Conservation (phyloP, 2,888 invertebrate genomes). For the Aproaerema taeniolella region DNA sequence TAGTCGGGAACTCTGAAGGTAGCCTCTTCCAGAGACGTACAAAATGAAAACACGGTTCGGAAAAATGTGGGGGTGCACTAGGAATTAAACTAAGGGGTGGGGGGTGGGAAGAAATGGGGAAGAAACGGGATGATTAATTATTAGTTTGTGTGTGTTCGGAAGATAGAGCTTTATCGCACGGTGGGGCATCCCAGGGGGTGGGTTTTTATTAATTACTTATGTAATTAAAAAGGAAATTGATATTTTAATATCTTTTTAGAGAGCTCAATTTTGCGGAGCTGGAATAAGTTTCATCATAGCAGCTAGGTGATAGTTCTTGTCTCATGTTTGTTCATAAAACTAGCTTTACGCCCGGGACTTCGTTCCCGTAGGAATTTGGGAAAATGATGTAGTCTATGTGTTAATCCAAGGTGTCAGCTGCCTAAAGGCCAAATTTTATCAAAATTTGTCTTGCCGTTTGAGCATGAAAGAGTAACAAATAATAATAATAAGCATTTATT, state of each 20-base stretch:
- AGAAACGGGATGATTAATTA: slow-evolving; percentile 75
- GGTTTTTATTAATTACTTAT: slow-evolving; percentile 36
- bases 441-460: too few relatives aligned
- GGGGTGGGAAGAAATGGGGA: slow-evolving; percentile 32
- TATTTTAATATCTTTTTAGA: slow-evolving; percentile 12
- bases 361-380: too few relatives aligned
- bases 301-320: not conserved
- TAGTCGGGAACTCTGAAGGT: slow-evolving; percentile 5
- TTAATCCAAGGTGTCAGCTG: too few relatives aligned
- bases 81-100: slow-evolving; percentile 65
- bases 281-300: too few relatives aligned
- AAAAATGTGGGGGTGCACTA: slow-evolving; percentile 57
- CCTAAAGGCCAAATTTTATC: too few relatives aligned
- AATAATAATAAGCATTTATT: too few relatives aligned
- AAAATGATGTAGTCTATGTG: too few relatives aligned
- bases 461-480: too few relatives aligned
- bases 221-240: slow-evolving; percentile 26
- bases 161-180: slow-evolving; percentile 46
- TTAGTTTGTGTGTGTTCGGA: slow-evolving; percentile 73
- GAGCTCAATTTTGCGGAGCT: too few relatives aligned
- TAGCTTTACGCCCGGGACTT: too few relatives aligned
- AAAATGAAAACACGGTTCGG: slow-evolving; percentile 67
- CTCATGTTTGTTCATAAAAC: too few relatives aligned
- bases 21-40: slow-evolving; percentile 39
- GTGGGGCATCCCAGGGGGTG: slow-evolving; percentile 21